These are phyloP conservation scores for Eupsilia transversa DNA, from an alignment of 2,888 invertebrate species.

Conservation along the genomic window DNA sequence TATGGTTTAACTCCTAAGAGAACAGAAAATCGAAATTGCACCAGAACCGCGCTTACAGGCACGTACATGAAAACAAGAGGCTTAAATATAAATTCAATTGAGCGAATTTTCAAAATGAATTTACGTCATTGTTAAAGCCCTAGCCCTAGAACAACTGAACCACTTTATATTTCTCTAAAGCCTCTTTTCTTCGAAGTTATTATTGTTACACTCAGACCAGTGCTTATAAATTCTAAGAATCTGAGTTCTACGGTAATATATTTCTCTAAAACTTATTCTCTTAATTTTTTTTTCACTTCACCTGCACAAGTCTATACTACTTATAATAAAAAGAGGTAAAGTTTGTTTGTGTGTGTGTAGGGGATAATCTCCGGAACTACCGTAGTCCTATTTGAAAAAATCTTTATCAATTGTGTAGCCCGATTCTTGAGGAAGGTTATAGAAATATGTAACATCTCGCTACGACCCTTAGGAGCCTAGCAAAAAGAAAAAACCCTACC, in stretches of 20 bases:
- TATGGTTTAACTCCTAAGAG: background rate
- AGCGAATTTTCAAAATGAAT: conserved; percentile 1
- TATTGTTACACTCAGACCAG: background rate
- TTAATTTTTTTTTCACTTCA: background rate
- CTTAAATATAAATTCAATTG: conserved; percentile 10
- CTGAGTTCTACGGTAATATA: background rate
- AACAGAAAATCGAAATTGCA: background rate
- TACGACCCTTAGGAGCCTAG: too few relatives aligned
- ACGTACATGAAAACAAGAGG: background rate
- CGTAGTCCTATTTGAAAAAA: too few relatives aligned
- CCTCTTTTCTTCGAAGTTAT: background rate
- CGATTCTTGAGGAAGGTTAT: too few relatives aligned
- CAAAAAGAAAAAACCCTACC: too few relatives aligned
- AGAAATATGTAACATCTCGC: too few relatives aligned
- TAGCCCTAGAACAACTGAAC: background rate
- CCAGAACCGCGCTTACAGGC: background rate
- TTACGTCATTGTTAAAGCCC: background rate
- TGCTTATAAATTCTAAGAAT: background rate
- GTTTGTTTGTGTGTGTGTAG: too few relatives aligned
- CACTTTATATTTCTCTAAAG: background rate
- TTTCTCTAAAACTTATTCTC: background rate
- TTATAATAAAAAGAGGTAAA: too few relatives aligned
- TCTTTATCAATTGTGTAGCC: too few relatives aligned
- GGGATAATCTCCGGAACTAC: too few relatives aligned
- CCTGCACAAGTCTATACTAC: too few relatives aligned